These are phyloP conservation scores for Molorchus minor DNA, from an alignment of 2,888 invertebrate genomes.

Conservation along the genomic window DNA sequence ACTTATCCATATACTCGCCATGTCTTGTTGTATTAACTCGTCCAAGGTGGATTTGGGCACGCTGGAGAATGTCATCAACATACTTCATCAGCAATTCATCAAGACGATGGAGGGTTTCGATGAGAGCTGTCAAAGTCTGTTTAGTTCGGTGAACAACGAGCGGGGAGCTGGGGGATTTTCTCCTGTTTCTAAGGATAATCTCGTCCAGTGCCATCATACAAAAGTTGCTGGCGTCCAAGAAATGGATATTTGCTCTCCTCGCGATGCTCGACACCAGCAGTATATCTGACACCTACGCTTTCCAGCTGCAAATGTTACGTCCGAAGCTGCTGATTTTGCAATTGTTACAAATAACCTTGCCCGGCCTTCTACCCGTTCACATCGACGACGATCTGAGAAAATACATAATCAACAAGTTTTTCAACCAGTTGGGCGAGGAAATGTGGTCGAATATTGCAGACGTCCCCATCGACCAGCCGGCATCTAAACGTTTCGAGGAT, in stretches of 20 bases:
- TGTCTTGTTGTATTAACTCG: conserved; percentile 66
- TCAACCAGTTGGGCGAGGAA: conserved; percentile 65
- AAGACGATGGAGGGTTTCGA: conserved; percentile 46
- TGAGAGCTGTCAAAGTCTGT: conserved; percentile 41
- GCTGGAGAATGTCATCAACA: conserved; percentile 65
- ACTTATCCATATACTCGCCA: conserved; percentile 66
- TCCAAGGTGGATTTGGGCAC: conserved; percentile 63
- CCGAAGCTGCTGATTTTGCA: conserved; percentile 67
- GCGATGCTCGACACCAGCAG: conserved; percentile 57
- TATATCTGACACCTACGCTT: conserved; percentile 42
- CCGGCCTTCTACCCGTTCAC: conserved; percentile 56
- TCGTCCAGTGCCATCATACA: conserved; percentile 63
- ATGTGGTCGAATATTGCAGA: conserved; percentile 62
- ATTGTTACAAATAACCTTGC: conserved; percentile 65
- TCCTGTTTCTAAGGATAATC: conserved; percentile 67
- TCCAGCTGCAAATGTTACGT: conserved; percentile 62
- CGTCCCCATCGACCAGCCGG: not conserved
- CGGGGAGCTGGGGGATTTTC: conserved; percentile 65
- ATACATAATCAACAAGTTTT: conserved; percentile 65
- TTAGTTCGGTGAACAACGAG: conserved; percentile 52
- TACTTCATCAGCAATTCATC: conserved; percentile 65
- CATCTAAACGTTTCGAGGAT: conserved; percentile 8
- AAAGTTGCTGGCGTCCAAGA: conserved; percentile 62
- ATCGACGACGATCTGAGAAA: conserved; percentile 60
- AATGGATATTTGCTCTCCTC: conserved; percentile 66